Evolutionary conservation across 2,888 invertebrate species (phyloP), one percentile per base, ranked within the genome.

Genomic region (Melinaea menophilus): DNA sequence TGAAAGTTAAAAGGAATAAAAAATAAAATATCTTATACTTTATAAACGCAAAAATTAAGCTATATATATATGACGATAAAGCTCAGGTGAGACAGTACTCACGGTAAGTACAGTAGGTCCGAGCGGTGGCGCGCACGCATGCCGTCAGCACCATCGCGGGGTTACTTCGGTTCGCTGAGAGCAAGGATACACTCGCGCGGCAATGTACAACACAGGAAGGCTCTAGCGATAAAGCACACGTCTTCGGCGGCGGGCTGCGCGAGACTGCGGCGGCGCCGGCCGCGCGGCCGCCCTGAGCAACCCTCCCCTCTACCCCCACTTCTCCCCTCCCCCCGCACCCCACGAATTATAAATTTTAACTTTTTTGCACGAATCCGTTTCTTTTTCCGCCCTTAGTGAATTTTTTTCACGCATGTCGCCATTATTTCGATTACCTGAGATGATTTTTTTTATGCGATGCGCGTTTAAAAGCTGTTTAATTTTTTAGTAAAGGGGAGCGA

Each of bases 371-470:
- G 79, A 90, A 89, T 90, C 88, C 87, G 88, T 88, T 89, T 85
- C 89, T 90, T 90, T 86, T 91, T 88, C 87, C 88, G 84, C 89
- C 89, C 88, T 86, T 88, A 84, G 88, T 88, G 88, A 85, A 81
- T 90, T 91, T 91, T 91, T 91, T 91, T 86, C 83, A 85, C 85
- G 85, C 81, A 80, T 73, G 81, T 84, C 83, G 84, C 87, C 75
- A 87, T 89, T 89, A 86, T 89, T 88, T 85, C 87, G 86, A 86
- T 89, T 91, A 91, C 91, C 91, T 91, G 91, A 85, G 87, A 84
- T 84, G 84, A 77, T 59, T 69, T 81, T 88, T 90, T 90, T 82
- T 80, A 79, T 78, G 77, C 82, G 82, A 82, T 80, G 83, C 81
- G 80, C 82, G 85, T 85, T 89, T 89, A 89, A 91, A 90, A 91